Evolutionary conservation across 2,113 vertebrate genomes (phyloP).

Genomic region (Nycticorax nycticorax): DNA sequence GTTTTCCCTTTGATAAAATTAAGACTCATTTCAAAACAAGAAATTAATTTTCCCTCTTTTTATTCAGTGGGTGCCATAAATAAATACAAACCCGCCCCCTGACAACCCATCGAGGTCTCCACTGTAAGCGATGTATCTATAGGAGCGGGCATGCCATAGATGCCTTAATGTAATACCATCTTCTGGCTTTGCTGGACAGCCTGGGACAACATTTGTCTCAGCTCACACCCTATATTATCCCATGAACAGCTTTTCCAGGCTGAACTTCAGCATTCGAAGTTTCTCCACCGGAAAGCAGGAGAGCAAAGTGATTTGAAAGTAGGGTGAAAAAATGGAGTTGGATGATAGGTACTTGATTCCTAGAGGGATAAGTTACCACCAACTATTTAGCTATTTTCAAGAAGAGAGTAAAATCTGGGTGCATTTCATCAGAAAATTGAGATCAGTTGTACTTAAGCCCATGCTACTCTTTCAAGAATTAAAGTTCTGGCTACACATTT

Average conservation of each 20-base stretch:
- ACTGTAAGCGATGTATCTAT: not conserved
- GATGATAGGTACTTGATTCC: not conserved
- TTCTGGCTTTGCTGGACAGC: not conserved
- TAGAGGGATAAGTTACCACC: not conserved
- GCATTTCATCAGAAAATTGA: not conserved
- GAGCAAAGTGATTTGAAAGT: not conserved
- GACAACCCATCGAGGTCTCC: not conserved
- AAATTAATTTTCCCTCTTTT: not conserved
- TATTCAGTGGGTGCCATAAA: not conserved
- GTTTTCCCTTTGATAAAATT: not conserved
- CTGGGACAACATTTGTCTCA: not conserved
- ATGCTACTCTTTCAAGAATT: not conserved
- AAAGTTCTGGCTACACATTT: not conserved
- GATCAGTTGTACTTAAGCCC: not conserved
- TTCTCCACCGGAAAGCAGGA: not conserved
- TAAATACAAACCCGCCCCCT: not conserved
- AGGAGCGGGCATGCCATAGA: not conserved
- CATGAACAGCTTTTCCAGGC: not conserved
- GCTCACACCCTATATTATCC: not conserved
- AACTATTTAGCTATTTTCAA: not conserved
- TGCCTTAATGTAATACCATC: not conserved
- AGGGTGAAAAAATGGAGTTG: not conserved
- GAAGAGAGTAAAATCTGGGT: not conserved
- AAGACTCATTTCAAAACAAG: not conserved
- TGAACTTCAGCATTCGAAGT: not conserved